Conservation (phyloP, 2,888 invertebrate genomes). For the Aphodius granarius region DNA sequence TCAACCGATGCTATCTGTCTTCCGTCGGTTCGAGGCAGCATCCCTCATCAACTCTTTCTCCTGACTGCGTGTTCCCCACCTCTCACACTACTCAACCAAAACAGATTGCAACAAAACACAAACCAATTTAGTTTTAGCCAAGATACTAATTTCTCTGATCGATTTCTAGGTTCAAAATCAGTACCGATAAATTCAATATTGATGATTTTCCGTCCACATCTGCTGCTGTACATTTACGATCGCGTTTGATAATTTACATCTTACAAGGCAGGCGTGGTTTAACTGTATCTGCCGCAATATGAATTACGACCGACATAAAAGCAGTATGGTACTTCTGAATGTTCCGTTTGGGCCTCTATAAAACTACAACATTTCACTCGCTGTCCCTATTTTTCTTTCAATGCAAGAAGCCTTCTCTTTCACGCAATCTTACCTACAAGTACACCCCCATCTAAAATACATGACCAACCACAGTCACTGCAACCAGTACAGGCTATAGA, state of each 20-base stretch:
- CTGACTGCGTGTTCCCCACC: constrained; percentile 19
- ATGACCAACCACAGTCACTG: neutral
- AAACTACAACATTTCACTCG: neutral
- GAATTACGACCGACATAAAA: neutral
- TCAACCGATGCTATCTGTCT: constrained; percentile 47
- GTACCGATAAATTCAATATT: neutral
- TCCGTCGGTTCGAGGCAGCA: constrained; percentile 42
- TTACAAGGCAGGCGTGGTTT: neutral
- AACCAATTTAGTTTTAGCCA: too few relatives aligned
- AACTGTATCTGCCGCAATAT: neutral
- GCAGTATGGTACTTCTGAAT: neutral
- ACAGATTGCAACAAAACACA: too few relatives aligned
- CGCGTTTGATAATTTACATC: neutral
- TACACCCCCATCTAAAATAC: neutral
- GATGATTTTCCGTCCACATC: neutral
- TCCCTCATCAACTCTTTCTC: constrained; percentile 40
- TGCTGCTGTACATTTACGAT: neutral
- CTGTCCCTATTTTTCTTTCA: neutral
- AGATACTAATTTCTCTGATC: too few relatives aligned
- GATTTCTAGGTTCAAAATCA: neutral
- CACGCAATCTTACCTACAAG: neutral
- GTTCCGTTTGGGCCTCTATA: neutral
- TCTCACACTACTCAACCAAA: too few relatives aligned
- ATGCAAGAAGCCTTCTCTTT: neutral
- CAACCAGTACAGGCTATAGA: too few relatives aligned